These are phyloP conservation scores for Anser cygnoides DNA, from an alignment of 2,113 vertebrate genomes.

Conservation along the genomic window DNA sequence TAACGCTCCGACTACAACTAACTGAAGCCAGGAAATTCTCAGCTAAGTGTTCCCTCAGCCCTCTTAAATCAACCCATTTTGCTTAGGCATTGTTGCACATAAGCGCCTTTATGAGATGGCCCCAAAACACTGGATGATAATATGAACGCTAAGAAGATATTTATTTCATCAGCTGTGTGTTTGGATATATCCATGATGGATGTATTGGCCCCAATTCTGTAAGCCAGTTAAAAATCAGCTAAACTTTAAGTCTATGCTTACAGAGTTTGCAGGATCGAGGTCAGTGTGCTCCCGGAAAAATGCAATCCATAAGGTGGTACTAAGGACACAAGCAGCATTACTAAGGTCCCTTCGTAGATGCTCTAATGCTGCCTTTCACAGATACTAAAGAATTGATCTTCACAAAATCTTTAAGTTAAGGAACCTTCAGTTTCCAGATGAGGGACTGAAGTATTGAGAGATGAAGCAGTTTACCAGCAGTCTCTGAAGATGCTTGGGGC, in stretches of 20 bases:
- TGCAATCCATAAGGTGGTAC: neutral
- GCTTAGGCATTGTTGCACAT: conserved; percentile 63
- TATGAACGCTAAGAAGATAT: conserved; percentile 46
- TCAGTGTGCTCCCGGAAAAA: neutral
- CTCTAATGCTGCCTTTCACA: neutral
- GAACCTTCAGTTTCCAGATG: neutral
- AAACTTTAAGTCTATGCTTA: neutral
- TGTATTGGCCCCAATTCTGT: neutral
- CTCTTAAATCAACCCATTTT: conserved; percentile 67
- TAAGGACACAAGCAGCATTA: neutral
- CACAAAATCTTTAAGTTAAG: neutral
- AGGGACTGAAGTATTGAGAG: neutral
- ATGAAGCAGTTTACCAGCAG: neutral
- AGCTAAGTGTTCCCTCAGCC: conserved; percentile 56
- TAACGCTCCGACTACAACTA: conserved; percentile 33
- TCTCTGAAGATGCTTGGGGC: neutral
- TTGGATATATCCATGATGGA: conserved; percentile 20
- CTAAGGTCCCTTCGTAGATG: neutral
- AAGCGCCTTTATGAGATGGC: conserved; percentile 55
- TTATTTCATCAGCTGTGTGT: conserved; percentile 44
- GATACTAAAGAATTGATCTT: neutral
- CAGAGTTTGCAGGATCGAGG: neutral
- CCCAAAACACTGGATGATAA: conserved; percentile 69
- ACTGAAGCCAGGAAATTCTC: conserved; percentile 60
- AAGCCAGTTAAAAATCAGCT: neutral